These are phyloP conservation scores for Bufotes viridis DNA, from an alignment of 2,797 vertebrate species.

Conservation along the genomic window DNA sequence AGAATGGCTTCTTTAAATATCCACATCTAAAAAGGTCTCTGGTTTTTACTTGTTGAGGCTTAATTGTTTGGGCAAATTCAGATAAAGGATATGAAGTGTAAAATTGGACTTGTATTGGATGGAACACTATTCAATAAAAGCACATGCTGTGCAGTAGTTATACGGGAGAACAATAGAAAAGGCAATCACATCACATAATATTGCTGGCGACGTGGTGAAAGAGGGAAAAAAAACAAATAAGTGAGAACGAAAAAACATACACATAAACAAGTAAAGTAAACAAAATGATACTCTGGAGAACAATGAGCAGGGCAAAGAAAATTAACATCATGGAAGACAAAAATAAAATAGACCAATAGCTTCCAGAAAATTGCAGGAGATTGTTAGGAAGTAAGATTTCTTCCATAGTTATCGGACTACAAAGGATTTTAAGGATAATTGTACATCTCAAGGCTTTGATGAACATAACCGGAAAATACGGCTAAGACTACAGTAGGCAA, in stretches of 20 bases:
- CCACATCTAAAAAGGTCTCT: constrained; percentile 52
- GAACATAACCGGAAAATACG: constrained; percentile 23
- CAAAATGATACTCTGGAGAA: constrained; percentile 34
- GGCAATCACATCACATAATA: constrained; percentile 61
- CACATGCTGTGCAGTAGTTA: constrained; percentile 62
- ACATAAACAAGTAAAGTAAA: constrained; percentile 55
- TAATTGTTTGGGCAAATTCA: constrained; percentile 62
- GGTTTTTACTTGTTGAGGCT: constrained; percentile 58
- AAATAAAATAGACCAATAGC: constrained; percentile 38
- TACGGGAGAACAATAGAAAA: constrained; percentile 59
- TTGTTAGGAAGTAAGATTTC: constrained; percentile 2
- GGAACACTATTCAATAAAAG: constrained; percentile 62
- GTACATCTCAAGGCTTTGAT: constrained; percentile 13
- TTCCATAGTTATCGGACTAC: constrained; percentile 30
- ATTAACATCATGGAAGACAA: constrained; percentile 37
- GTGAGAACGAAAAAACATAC: constrained; percentile 26
- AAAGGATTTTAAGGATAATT: constrained; percentile 3
- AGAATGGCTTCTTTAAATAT: constrained; percentile 55
- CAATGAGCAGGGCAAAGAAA: constrained; percentile 44
- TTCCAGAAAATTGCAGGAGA: constrained; percentile 6
- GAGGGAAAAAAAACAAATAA: constrained; percentile 34
- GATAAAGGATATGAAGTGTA: constrained; percentile 64
- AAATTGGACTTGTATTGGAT: constrained; percentile 62
- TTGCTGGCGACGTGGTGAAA: constrained; percentile 39
- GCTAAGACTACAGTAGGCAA: constrained; percentile 36